Base-by-base conservation (phyloP, 2,797 vertebrate genomes). In the Muraenolepis orangiensis region DNA sequence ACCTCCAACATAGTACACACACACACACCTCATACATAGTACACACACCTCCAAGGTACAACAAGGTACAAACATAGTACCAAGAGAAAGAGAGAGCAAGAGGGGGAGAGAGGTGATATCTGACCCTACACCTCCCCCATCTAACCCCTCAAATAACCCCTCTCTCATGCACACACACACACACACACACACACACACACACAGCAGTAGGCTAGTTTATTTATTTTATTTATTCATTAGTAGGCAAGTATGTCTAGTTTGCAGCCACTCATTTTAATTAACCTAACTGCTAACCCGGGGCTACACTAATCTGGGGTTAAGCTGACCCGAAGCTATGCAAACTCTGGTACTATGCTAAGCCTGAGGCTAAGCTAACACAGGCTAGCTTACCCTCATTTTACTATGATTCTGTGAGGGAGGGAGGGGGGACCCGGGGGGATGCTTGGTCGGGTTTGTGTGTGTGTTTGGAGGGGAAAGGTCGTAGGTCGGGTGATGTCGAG, bases 81-180 rank as follows among this genome's bases (percentile, higher is more conserved):
- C 32, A 34, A 34, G 3, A 34, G 32, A 34, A 34, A 34, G 32
- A 34, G 32, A 34, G 32, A 34, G 32, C 8, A 8, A 34, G 32
- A 34, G 32, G 8, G 32, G 8, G 32, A 34, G 32, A 34, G 32
- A 4, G 32, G 46, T 57, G 46, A 57, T 57, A 57, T 57, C 46
- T 57, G 46, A 57, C 46, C 42, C 46, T 57, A 57, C 46, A 57
- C 46, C 46, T 57, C 46, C 46, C 20, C 46, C 46, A 57, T 57
- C 18, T 57, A 57, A 57, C 46, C 46, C 46, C 46, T 57, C 46
- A 57, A 57, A 57, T 57, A n/a, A 20, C 18, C 46, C 20, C 64
- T 11, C 64, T 4, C 42, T 4, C 42, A 73, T 78, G 77, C 80
- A 78, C 42, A 13, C 69, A 69, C 69, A 26, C 66, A 30, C 51